Evolutionary conservation across 2,113 vertebrate genomes (phyloP), one percentile per base, ranked within the genome.

Genomic region (Solenodon paradoxus): DNA sequence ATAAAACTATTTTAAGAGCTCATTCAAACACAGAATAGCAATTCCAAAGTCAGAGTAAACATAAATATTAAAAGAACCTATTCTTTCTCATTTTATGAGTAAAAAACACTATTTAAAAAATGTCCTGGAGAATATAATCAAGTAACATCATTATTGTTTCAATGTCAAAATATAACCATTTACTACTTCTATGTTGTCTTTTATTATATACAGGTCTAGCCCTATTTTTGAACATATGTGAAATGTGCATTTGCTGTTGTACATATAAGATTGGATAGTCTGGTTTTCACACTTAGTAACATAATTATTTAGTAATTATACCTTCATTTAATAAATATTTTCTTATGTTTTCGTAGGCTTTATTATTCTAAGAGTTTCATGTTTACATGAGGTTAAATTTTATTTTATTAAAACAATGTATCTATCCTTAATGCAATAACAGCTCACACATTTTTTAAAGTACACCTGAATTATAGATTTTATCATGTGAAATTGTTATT

Each of bases 381-480:
- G 28, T 90, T 79, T 0, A 40, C 47, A 88, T 79, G 32, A 77
- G 49, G 69, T 49, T 35, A 81, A 51, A 71, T 69, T 85, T 69
- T 61, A 82, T 53, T 81, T 85, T 89, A 57, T 17, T 77, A 75
- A 86, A 88, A 57, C 72, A 38, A 55, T 35, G 19, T n/a, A 38
- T 84, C 92, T 69, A 79, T 91, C 9, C 5, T 13, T 55, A 92
- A 22, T 89, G 20, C 10, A 96, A 85, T 35, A 81, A 94, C 20
- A 66, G 26, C 8, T 77, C 68, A 74, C 26, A 59, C 61, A 4
- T 61, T 55, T 47, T 59, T 45, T 45, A 28, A 2, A 28, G 20
- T 64, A 83, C 16, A 68, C 7, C 55, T 66, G 35, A 88, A 84
- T 80, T 63, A 84, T 0, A 92, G 77, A 9, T 88, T 85, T 85